Percentiles rank a stretch among this genome's conserved stretches.
Evolutionary conservation across 2,888 invertebrate genomes (phyloP).

Genomic region (Eucera pruinosa): DNA sequence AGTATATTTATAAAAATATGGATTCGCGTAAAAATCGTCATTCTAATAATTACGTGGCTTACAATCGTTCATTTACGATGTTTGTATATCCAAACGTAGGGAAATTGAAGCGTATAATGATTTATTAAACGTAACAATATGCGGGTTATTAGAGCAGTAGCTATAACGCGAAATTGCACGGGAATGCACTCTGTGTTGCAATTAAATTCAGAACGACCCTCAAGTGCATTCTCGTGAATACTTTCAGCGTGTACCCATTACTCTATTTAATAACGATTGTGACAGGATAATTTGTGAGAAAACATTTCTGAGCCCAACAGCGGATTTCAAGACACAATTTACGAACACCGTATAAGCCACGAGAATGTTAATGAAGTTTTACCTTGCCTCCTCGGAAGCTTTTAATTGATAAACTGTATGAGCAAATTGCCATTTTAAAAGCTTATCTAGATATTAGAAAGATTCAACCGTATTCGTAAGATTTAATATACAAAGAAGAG

Average conservation of each 20-base stretch:
- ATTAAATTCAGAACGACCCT: constrained; percentile 48
- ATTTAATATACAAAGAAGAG: too few species aligned
- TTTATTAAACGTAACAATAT: constrained; percentile 9
- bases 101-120: constrained; percentile 8
- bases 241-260: constrained; percentile 30
- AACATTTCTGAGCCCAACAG: constrained; percentile 22
- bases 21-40: too few species aligned
- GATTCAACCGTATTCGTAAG: too few species aligned
- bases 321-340: constrained; percentile 14
- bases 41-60: too few species aligned
- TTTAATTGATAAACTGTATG: constrained; percentile 3
- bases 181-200: constrained; percentile 32
- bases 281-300: constrained; percentile 51
- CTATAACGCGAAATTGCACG: constrained; percentile 35
- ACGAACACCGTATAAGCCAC: background rate
- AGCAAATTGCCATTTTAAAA: background rate
- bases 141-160: constrained; percentile 16
- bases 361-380: constrained; percentile 23
- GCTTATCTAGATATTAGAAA: too few species aligned
- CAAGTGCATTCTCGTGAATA: constrained; percentile 45
- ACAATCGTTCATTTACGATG: background rate
- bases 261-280: constrained; percentile 49
- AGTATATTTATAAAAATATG: too few species aligned
- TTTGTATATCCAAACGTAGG: background rate
- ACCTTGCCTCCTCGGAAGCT: background rate